Conservation (phyloP, 2,888 invertebrate species). For the Drosophila anceps region DNA sequence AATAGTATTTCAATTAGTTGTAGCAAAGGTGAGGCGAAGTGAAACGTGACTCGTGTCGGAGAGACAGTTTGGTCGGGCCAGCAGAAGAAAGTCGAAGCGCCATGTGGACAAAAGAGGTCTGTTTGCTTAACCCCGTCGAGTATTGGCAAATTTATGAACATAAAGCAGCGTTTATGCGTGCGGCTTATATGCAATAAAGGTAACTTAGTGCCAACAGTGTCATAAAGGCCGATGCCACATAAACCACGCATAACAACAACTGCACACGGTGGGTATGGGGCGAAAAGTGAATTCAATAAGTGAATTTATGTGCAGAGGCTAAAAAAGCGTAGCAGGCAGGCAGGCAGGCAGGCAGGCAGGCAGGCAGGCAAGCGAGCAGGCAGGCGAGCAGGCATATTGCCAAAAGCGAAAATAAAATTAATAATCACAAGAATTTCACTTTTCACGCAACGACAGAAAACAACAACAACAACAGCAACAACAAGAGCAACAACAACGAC, state of each 20-base stretch:
- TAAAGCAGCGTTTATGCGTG: constrained; percentile 80
- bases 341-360: constrained; percentile 2
- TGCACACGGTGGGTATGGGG: constrained; percentile 7
- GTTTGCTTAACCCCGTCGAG: constrained; percentile 73
- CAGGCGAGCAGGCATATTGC: constrained; percentile 41
- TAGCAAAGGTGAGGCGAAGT: constrained; percentile 16
- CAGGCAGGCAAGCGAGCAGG: neutral
- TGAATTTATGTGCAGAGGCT: constrained; percentile 60
- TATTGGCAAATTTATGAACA: constrained; percentile 78
- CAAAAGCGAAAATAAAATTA: constrained; percentile 81
- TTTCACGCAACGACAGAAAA: constrained; percentile 72
- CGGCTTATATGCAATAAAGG: constrained; percentile 80
- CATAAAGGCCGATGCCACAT: constrained; percentile 76
- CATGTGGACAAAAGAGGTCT: constrained; percentile 47
- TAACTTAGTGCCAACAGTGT: constrained; percentile 80
- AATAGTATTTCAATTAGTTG: constrained; percentile 77
- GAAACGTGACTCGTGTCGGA: neutral
- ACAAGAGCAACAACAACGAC: constrained; percentile 18
- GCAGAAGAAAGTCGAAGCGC: constrained; percentile 66
- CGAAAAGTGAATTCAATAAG: constrained; percentile 66
- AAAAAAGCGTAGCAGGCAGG: constrained; percentile 65
- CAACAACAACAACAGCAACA: constrained; percentile 50
- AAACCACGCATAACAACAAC: constrained; percentile 55
- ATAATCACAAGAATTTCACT: constrained; percentile 82
- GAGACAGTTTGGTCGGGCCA: neutral